Evolutionary conservation across 2,797 vertebrate genomes (phyloP).

Genomic region (Lutjanus argentimaculatus): DNA sequence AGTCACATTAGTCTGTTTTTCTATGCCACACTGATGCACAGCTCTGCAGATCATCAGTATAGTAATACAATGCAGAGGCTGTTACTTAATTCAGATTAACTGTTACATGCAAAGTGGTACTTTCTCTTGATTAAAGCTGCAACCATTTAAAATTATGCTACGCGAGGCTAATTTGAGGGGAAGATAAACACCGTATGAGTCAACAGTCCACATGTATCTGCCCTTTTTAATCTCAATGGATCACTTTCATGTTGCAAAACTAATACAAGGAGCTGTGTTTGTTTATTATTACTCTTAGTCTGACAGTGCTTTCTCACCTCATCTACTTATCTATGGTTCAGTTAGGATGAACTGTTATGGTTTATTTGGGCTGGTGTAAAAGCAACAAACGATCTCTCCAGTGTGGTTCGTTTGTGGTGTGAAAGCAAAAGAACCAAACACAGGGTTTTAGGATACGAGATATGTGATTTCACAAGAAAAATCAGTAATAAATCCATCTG

Average conservation of each 20-base stretch:
- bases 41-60: conserved; percentile 20
- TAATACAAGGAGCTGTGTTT: not conserved
- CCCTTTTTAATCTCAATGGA: not conserved
- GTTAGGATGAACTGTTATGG: no score
- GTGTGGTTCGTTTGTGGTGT: no score
- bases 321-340: no score
- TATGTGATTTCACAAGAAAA: no score
- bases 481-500: no score
- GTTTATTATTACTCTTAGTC: not conserved
- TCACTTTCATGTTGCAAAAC: not conserved
- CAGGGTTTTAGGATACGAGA: no score
- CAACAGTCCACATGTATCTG: not conserved
- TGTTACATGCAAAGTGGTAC: not conserved
- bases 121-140: conserved; percentile 7
- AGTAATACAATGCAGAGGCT: conserved; percentile 1
- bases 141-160: not conserved
- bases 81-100: not conserved
- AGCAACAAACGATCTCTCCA: no score
- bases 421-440: no score
- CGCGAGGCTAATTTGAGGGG: not conserved
- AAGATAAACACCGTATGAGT: not conserved
- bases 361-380: no score
- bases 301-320: no score
- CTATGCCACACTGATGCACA: not conserved
- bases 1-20: not conserved